Evolutionary conservation across 2,113 vertebrate species (phyloP), one percentile per base, ranked within the genome.

Genomic region (Austrofundulus limnaeus): DNA sequence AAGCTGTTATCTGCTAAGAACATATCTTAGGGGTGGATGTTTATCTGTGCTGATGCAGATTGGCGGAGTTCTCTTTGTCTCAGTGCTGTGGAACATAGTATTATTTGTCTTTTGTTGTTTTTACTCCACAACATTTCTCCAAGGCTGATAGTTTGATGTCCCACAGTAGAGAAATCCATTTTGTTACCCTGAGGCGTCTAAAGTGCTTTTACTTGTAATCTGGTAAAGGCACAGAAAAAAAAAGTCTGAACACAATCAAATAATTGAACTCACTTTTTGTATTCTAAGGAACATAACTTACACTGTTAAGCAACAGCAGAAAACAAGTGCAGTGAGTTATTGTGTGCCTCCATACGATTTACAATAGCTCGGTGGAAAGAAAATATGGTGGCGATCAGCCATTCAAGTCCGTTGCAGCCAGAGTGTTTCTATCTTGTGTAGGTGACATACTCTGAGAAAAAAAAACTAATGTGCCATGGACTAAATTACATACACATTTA

Each of bases 391-490:
- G 72, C 52, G 48, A 76, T 75, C 78, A 76, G 64, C 68, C 72
- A 82, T n/a, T 85, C 61, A 70, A 76, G 72, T 66, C 53, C 63
- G 49, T 62, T 69, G 65, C 50, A 77, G 77, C 80, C 64, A 73
- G 72, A 67, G 81, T 72, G 77, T 20, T 63, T 85, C 38, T 75
- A 64, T 82, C 71, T 66, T 75, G 34, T 63, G 34, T 77, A 90
- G 78, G 83, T 90, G 85, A 84, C 74, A 78, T 11, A 67, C 63
- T 62, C 61, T 63, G 54, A 62, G 25, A 77, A 43, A 58, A 56
- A n/a, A n/a, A n/a, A 80, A 85, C 91, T 94, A 94, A 94, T 92
- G 90, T 88, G 88, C 73, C 90, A 80, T 90, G 82, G 61, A 67
- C 72, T 78, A 80, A 92, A 91, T 92, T 91, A 88, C 63, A 87